A percentile compares a stretch with the other conserved stretches of the same genome.
Evolutionary conservation across 2,113 vertebrate species (phyloP).

Genomic region (Ochotona princeps): DNA sequence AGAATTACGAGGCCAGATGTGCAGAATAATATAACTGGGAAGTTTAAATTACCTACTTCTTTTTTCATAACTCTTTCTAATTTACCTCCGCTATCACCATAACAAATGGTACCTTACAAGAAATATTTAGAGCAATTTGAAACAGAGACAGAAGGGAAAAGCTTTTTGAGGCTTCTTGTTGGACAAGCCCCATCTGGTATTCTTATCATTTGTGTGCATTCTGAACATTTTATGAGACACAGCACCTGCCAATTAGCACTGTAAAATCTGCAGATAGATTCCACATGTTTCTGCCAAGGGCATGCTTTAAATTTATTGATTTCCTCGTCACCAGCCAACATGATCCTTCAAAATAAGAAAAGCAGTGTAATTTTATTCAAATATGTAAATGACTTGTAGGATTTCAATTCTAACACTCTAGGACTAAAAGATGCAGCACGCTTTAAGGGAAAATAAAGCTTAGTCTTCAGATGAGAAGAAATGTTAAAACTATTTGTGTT

Average conservation of each 20-base stretch:
- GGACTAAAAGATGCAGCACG: background rate
- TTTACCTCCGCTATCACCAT: background rate
- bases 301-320: constrained; percentile 32
- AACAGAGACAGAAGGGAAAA: constrained; percentile 39
- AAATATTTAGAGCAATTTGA: constrained; percentile 58
- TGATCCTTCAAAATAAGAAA: background rate
- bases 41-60: background rate
- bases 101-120: constrained; percentile 15
- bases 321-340: background rate
- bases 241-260: constrained; percentile 74
- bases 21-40: background rate
- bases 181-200: constrained; percentile 68
- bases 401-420: background rate
- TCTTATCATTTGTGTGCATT: constrained; percentile 34
- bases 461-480: background rate
- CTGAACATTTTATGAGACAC: constrained; percentile 52
- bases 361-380: background rate
- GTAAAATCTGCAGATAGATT: constrained; percentile 52
- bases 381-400: background rate
- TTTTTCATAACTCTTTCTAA: background rate
- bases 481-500: background rate
- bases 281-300: background rate
- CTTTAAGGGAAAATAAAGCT: background rate
- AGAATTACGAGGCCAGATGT: background rate
- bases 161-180: constrained; percentile 46